These are phyloP conservation scores for Dryobates pubescens DNA, from an alignment of 2,797 vertebrate genomes.

Conservation along the genomic window DNA sequence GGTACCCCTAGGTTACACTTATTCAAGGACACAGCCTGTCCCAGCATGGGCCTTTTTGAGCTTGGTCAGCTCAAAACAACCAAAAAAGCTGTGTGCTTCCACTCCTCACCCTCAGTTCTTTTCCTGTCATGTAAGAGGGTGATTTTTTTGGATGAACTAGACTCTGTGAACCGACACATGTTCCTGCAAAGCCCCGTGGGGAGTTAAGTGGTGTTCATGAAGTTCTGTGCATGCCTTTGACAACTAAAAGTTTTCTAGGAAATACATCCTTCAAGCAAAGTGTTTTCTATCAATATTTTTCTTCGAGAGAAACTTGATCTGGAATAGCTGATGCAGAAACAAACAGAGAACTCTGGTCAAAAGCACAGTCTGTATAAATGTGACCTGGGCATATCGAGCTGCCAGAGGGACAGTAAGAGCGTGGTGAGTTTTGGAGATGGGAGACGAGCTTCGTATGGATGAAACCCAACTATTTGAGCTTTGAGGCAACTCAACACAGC, in stretches of 20 bases:
- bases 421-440: background rate
- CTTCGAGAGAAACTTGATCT: background rate
- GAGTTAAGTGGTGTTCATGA: background rate
- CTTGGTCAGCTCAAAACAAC: background rate
- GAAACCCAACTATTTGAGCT: background rate
- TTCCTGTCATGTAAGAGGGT: background rate
- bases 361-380: background rate
- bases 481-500: background rate
- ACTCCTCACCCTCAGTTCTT: background rate
- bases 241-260: constrained; percentile 39
- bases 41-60: background rate
- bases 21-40: background rate
- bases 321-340: background rate
- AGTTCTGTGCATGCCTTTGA: constrained; percentile 35
- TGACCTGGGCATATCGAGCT: background rate
- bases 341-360: background rate
- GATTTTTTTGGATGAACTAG: background rate
- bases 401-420: background rate
- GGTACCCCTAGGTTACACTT: background rate
- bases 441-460: background rate
- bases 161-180: background rate
- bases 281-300: constrained; percentile 6
- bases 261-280: constrained; percentile 18
- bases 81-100: background rate
- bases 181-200: background rate